Evolutionary conservation across 2,888 invertebrate species (phyloP).

Genomic region (Himalopsyche tibetana): DNA sequence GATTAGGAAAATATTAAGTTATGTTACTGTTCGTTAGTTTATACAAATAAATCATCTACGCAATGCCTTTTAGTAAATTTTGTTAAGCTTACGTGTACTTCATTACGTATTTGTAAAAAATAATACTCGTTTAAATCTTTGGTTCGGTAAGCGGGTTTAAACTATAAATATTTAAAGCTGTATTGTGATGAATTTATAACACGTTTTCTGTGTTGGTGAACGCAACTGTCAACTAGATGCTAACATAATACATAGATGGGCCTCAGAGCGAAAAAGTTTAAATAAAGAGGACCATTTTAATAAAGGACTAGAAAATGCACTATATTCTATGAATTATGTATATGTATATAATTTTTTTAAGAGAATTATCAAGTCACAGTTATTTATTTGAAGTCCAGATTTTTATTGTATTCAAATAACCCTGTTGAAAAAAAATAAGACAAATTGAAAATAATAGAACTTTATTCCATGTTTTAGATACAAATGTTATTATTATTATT

Average conservation of each 20-base stretch:
- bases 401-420: slow-evolving; percentile 10
- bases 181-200: slow-evolving; percentile 24
- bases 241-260: slow-evolving; percentile 45
- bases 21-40: slow-evolving; percentile 25
- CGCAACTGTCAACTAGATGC: slow-evolving; percentile 31
- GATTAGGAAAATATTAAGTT: neutral
- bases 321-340: slow-evolving; percentile 35
- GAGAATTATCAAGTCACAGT: slow-evolving; percentile 3
- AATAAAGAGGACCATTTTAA: slow-evolving; percentile 29
- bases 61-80: slow-evolving; percentile 38
- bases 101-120: slow-evolving; percentile 38
- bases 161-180: slow-evolving; percentile 54
- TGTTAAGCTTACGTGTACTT: slow-evolving; percentile 32
- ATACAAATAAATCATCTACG: slow-evolving; percentile 30
- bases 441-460: slow-evolving; percentile 40
- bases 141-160: slow-evolving; percentile 65
- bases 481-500: slow-evolving; percentile 36
- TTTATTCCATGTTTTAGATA: slow-evolving; percentile 39
- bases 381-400: slow-evolving; percentile 28
- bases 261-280: neutral
- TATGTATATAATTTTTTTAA: slow-evolving; percentile 34
- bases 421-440: neutral
- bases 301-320: slow-evolving; percentile 37
- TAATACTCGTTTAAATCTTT: slow-evolving; percentile 55
- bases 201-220: slow-evolving; percentile 43